Percentiles rank a stretch among this genome's conserved stretches.
These are phyloP conservation scores for Romanogobio albipinnatus DNA, from an alignment of 2,113 vertebrate species.

Conservation along the genomic window DNA sequence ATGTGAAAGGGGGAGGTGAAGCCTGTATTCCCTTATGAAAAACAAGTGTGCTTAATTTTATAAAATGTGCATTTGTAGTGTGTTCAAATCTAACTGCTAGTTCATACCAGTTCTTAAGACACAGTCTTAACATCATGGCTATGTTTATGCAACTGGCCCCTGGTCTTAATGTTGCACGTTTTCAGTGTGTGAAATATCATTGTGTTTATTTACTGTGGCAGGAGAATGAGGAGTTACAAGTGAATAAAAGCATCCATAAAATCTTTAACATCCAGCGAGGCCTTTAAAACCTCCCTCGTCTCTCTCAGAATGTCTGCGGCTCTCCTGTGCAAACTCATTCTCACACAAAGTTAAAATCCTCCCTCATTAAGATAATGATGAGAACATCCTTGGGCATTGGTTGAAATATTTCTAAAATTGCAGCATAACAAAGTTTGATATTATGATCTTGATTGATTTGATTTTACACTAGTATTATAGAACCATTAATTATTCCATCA, in stretches of 20 bases:
- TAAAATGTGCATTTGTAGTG: background rate
- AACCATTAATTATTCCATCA: background rate
- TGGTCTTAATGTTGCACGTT: background rate
- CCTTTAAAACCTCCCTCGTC: conserved; percentile 16
- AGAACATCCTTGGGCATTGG: background rate
- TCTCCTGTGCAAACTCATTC: background rate
- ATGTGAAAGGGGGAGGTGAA: background rate
- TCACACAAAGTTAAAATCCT: background rate
- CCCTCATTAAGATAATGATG: background rate
- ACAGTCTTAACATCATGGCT: no score
- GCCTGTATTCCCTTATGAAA: background rate
- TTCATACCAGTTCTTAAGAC: no score
- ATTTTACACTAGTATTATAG: background rate
- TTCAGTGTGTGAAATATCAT: conserved; percentile 49
- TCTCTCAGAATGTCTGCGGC: background rate
- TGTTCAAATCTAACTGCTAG: no score
- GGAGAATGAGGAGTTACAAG: conserved; percentile 27
- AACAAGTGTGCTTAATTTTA: background rate
- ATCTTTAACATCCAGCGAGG: conserved; percentile 25
- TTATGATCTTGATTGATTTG: background rate
- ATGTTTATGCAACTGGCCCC: no score
- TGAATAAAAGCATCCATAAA: conserved; percentile 50
- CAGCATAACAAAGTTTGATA: background rate
- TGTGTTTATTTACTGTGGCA: conserved; percentile 50
- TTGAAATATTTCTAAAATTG: background rate